Conservation (phyloP, 2,888 invertebrate genomes). For the Drosophila subsilvestris region DNA sequence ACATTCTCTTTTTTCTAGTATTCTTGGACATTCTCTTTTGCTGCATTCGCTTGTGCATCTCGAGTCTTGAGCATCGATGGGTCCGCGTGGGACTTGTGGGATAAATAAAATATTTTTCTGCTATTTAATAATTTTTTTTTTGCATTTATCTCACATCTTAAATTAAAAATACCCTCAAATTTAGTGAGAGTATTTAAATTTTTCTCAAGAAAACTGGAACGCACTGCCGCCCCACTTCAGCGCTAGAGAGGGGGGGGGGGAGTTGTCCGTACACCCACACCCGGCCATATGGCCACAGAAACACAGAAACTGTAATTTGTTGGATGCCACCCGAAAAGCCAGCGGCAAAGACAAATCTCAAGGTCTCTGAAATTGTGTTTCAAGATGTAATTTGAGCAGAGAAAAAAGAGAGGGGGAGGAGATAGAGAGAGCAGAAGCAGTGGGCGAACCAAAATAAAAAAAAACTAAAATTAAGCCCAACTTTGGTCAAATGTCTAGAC, state of each 20-base stretch:
- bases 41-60: too few species aligned
- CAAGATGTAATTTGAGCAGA: constrained; percentile 25
- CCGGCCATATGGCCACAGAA: constrained; percentile 10
- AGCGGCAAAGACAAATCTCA: constrained; percentile 29
- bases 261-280: constrained; percentile 18
- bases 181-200: neutral
- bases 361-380: constrained; percentile 37
- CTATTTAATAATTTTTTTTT: too few species aligned
- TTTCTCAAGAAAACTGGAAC: constrained; percentile 27
- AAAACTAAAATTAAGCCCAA: constrained; percentile 22
- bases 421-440: constrained; percentile 6
- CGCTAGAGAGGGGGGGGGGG: constrained; percentile 17
- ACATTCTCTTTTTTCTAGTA: too few species aligned
- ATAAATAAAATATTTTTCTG: too few species aligned
- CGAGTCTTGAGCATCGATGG: neutral
- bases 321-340: constrained; percentile 42
- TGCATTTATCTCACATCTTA: too few species aligned
- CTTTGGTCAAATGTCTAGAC: constrained; percentile 40
- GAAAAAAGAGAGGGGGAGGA: constrained; percentile 9
- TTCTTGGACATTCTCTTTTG: too few species aligned
- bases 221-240: neutral
- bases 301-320: constrained; percentile 53
- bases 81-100: too few species aligned
- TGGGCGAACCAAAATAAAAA: constrained; percentile 23
- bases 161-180: neutral